These are phyloP conservation scores for Andricus quercusramuli DNA, from an alignment of 2,888 invertebrate species.

Conservation along the genomic window DNA sequence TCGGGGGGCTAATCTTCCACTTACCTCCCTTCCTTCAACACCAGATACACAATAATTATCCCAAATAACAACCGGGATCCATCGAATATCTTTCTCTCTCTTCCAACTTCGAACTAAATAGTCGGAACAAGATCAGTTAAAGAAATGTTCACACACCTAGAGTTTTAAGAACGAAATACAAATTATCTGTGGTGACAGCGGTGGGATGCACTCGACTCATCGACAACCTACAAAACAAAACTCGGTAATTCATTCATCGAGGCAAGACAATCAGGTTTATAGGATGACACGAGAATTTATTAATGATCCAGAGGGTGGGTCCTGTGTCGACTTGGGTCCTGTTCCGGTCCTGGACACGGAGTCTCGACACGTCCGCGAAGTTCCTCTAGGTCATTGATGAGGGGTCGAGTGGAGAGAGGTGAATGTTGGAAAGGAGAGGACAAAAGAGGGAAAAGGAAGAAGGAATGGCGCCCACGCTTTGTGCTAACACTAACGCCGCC, in stretches of 20 bases:
- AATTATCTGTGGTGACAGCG: background rate
- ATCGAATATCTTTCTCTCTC: background rate
- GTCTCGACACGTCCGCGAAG: slow-evolving; percentile 54
- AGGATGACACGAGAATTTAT: slow-evolving; percentile 72
- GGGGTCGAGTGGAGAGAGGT: slow-evolving; percentile 52
- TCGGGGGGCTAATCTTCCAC: slow-evolving; percentile 60
- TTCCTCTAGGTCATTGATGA: slow-evolving; percentile 51
- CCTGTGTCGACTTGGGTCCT: slow-evolving; percentile 51
- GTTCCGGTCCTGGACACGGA: slow-evolving; percentile 52
- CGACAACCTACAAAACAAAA: background rate
- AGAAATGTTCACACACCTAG: too few relatives aligned
- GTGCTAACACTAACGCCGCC: slow-evolving; percentile 76
- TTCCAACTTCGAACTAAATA: too few relatives aligned
- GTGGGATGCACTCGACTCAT: background rate
- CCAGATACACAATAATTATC: slow-evolving; percentile 16
- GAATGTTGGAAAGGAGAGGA: slow-evolving; percentile 56
- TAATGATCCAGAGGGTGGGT: slow-evolving; percentile 67
- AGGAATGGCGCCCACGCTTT: slow-evolving; percentile 77
- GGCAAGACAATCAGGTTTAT: slow-evolving; percentile 72
- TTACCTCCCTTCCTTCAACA: slow-evolving; percentile 30
- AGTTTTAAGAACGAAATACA: too few relatives aligned
- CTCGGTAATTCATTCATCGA: slow-evolving; percentile 52
- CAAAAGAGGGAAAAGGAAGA: slow-evolving; percentile 66
- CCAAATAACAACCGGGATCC: slow-evolving; percentile 10
- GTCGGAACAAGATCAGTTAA: too few relatives aligned